Base-by-base conservation (phyloP, 2,113 vertebrate genomes). In the Tricholaema leucomelas region DNA sequence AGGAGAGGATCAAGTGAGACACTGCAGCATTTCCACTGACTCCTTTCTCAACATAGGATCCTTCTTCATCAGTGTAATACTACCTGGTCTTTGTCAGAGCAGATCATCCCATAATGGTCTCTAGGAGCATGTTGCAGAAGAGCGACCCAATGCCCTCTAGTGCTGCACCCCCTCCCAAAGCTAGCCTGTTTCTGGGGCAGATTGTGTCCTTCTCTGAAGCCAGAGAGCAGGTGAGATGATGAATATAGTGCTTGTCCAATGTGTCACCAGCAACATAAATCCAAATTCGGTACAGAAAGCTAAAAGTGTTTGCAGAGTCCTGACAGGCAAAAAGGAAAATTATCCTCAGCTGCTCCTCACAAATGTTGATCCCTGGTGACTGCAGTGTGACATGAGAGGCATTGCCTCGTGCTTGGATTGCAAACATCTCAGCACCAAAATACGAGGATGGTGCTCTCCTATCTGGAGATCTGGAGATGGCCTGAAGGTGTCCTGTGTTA, bases 281-380 rank as follows among this genome's bases (percentile, higher is more conserved):
- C 77, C 84, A 90, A 94, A 95, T 94, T 92, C 81, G 42, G 60
- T 27, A 15, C 73, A 71, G 91, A 95, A 96, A 95, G 52, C 74
- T 91, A 94, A 87, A 96, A 95, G 87, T 40, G 71, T 93, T 83
- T 75, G 64, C 94, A 88, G 55, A 91, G 81, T 92, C 72, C 83
- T 96, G 89, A 96, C 90, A 94, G 78, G 83, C 81, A 88, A 85
- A 90, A 36, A 71, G 78, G 88, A 86, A 92, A 95, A 81, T 97
- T 94, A 94, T 81, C 61, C 69, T 85, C 82, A 87, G 90, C 92
- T 93, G 87, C 5, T 94, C 85, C 56, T 95, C 80, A 92, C 44
- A 76, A 74, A 95, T 3, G 12, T 44, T 79, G 58, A 71, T 81
- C 65, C 55, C 65, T 5, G 1, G 35, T 7, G 30, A 35, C 36